Base-by-base conservation (phyloP, 2,888 invertebrate genomes). In the Amphipoea lucens region DNA sequence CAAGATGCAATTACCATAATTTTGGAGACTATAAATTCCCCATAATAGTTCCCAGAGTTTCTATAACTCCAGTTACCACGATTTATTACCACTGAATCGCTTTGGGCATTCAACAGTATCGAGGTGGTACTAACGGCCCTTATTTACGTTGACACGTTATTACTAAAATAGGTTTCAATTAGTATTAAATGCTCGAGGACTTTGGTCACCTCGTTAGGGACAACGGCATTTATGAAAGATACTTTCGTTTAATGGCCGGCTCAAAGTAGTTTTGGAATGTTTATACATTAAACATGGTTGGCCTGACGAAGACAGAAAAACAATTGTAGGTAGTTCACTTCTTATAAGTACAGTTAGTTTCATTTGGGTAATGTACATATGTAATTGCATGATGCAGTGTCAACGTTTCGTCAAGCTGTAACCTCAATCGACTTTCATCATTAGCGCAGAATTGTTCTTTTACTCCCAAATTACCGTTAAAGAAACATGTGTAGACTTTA, bases 141-240 rank as follows among this genome's bases (percentile, higher is more conserved):
- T 88, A 88, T 88, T 89, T 89, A 88, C 82, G 83, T 78, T 82
- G 85, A 86, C 83, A 79, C 73, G 68, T 81, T 87, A 81, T 87
- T 74, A 79, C 78, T 84, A 81, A 79, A 82, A 88, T 88, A 88
- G 85, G 86, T 88, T 87, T 88, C 89, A 89, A 88, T 88, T 89
- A 89, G 84, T 74, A 75, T 74, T 81, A 76, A 88, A 84, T 83
- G 74, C 51, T 87, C 65, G 76, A 76, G 69, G 76, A 81, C 81
- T 71, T 85, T 78, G 72, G 79, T 67, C 67, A 78, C 62, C 79
- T 85, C 54, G 80, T 81, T 85, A 79, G 60, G 45, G 75, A 84
- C 78, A 87, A 87, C 85, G 80, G 81, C 78, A 69, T 82, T 83
- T 86, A 79, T 74, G 74, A 83, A 63, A 82, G 78, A 73, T 45